Evolutionary conservation across 2,888 invertebrate genomes (phyloP).

Genomic region (Tachina lurida): DNA sequence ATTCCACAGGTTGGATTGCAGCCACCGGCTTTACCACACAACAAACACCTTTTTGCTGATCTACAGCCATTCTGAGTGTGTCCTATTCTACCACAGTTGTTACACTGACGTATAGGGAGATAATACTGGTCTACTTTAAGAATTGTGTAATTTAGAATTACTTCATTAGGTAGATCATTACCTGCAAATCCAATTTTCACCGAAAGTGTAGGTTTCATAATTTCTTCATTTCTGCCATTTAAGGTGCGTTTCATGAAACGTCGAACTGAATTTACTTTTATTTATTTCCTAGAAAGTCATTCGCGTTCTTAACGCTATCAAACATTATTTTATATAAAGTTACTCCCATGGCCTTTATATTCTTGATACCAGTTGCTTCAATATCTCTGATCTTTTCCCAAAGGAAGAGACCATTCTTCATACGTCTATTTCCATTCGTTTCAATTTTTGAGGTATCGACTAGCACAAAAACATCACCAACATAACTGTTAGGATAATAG

Average conservation of each 20-base stretch:
- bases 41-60: conserved; percentile 6
- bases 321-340: too few species aligned
- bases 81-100: conserved; percentile 8
- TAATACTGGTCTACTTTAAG: background rate
- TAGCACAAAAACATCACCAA: too few species aligned
- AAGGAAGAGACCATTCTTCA: too few species aligned
- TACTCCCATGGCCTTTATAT: too few species aligned
- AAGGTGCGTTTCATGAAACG: background rate
- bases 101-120: conserved; percentile 9
- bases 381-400: too few species aligned
- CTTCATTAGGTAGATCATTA: too few species aligned
- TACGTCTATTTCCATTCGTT: too few species aligned
- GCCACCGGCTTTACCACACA: background rate
- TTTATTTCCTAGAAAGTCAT: too few species aligned
- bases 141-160: too few species aligned
- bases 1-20: conserved; percentile 22
- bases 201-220: background rate
- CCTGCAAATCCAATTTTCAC: background rate
- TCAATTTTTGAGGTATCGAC: too few species aligned
- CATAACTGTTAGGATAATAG: background rate
- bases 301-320: too few species aligned
- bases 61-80: conserved; percentile 21
- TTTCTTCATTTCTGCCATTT: background rate
- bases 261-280: background rate
- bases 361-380: too few species aligned